These are phyloP conservation scores for Hydra vulgaris DNA, from an alignment of 30 jellyfish, hydroid and myxozoan genomes.

Conservation along the genomic window DNA sequence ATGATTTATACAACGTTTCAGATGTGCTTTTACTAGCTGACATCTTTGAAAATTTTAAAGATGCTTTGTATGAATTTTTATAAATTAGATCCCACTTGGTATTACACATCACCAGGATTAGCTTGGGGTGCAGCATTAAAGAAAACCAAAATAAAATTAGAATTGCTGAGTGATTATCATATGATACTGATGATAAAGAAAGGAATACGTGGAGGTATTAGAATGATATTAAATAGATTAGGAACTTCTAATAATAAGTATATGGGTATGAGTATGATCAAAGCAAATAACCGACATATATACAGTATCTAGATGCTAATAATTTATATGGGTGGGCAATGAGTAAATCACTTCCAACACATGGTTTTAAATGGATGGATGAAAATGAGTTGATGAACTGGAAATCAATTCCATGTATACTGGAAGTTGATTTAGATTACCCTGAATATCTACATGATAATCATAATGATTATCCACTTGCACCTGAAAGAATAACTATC, in stretches of 20 bases:
- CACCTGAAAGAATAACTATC: constrained; percentile 28
- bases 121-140: constrained; percentile 25
- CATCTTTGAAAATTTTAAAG: constrained; percentile 33
- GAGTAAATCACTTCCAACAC: constrained; percentile 42
- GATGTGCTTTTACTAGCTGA: constrained; percentile 30
- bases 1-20: constrained; percentile 11
- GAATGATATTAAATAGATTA: constrained; percentile 5
- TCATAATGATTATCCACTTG: constrained; percentile 59
- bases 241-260: not conserved
- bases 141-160: constrained; percentile 3
- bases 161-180: constrained; percentile 3
- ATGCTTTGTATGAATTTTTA: constrained; percentile 11
- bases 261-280: not conserved
- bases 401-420: constrained; percentile 3
- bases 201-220: constrained; percentile 24
- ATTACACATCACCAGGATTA: constrained; percentile 45
- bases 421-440: constrained; percentile 46
- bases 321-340: constrained; percentile 61
- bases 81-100: constrained; percentile 33
- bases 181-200: not conserved
- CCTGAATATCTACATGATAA: constrained; percentile 41
- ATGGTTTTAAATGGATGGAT: constrained; percentile 37
- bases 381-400: constrained; percentile 20
- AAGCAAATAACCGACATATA: constrained; percentile 14
- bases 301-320: constrained; percentile 55